Evolutionary conservation across 2,113 vertebrate genomes (phyloP), one percentile per base, ranked within the genome.

Genomic region (Pterophyllum scalare): DNA sequence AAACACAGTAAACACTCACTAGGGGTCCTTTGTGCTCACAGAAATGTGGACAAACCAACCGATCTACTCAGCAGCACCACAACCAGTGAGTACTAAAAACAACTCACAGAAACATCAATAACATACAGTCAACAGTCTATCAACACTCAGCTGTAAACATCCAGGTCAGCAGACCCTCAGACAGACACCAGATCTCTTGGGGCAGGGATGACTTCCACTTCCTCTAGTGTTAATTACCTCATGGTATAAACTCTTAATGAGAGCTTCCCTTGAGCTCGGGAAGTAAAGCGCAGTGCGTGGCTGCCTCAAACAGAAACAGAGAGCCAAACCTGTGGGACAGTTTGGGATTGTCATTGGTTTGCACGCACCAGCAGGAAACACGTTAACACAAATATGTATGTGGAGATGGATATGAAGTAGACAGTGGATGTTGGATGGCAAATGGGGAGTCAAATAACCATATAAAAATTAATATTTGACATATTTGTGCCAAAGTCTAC

Each of bases 351-450:
- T 62, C 74, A 26, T 5, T 61, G 49, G 9, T 15, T n/a, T 13
- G 54, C 65, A 79, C 35, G 59, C 60, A 75, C 75, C 70, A 58
- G 70, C 81, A 90, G 70, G 38, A 81, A 91, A 83, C 75, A 87
- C 64, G 49, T 35, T 35, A 61, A 88, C 67, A 60, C 56, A 75
- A 20, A 22, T 22, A 83, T 28, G 79, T 20, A 33, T 38, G 85
- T 82, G 74, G 64, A 26, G 20, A 88, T 89, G 87, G 64, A 67
- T 19, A 78, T 84, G 88, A 87, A n/a, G 31, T 24, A 26, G 64
- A 77, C 31, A 57, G 19, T 64, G 59, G 59, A 90, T 91, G 85
- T 35, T 59, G 24, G 58, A 89, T 88, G 80, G 72, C 26, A 49
- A 64, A 77, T 58, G 15, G 3, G 20, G 22, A 43, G 13, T 24